phyloP scores from a whole-genome alignment of 2,113 vertebrate species.

The Strigops habroptila region DNA sequence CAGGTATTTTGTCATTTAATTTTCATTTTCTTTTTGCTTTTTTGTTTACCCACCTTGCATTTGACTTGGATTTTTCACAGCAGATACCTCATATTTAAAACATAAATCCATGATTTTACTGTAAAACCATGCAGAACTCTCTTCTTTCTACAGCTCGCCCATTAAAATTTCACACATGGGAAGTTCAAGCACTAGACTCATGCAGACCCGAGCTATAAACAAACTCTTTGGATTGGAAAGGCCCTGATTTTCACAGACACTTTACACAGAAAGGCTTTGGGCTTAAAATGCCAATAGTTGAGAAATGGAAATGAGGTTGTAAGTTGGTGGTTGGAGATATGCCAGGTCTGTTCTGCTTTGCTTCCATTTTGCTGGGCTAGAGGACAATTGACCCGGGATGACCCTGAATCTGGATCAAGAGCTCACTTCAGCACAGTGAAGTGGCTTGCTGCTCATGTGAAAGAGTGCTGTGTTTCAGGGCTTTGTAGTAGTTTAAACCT shows the following conservation, averaged over 20 bases:
- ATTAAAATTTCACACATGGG: slow-evolving; percentile 43
- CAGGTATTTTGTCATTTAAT: not conserved
- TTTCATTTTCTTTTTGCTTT: not conserved
- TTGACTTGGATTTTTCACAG: not conserved
- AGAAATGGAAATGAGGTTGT: not conserved
- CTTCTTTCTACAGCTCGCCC: not conserved
- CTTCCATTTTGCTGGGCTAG: not conserved
- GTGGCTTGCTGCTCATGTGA: not conserved
- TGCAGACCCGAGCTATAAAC: not conserved
- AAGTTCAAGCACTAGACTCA: not conserved
- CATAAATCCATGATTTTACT: not conserved
- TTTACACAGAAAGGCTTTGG: slow-evolving; percentile 5
- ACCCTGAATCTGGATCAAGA: not conserved
- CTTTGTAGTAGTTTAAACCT: not conserved
- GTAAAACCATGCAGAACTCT: not conserved
- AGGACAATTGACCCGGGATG: not conserved
- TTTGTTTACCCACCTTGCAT: not conserved
- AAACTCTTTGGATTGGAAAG: not conserved
- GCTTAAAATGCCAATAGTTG: not conserved
- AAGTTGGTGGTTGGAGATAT: not conserved
- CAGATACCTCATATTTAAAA: slow-evolving; percentile 6
- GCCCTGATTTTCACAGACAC: not conserved
- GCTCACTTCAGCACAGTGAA: not conserved
- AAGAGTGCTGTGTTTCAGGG: not conserved
- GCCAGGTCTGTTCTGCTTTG: not conserved